phyloP scores from a whole-genome alignment of 1,140 invertebrate species.

The Rhizoglyphus robini region DNA sequence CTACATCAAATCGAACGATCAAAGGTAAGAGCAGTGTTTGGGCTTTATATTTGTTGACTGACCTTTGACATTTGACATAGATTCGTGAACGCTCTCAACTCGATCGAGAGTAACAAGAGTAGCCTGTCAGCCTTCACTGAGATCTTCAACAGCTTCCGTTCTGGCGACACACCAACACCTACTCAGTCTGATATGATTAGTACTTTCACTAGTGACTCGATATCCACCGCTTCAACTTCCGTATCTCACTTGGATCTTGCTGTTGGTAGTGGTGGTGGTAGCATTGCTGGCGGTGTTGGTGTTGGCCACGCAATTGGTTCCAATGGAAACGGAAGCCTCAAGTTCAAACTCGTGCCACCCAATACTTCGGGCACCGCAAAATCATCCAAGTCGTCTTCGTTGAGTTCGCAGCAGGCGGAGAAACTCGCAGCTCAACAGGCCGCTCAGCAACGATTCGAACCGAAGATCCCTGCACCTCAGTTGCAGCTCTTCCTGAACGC shows the following conservation, averaged over 20 bases:
- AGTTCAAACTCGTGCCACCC: background rate
- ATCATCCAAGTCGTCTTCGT: background rate
- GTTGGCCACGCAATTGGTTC: background rate
- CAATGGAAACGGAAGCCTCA: background rate
- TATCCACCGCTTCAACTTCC: background rate
- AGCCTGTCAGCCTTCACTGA: background rate
- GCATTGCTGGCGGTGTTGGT: background rate
- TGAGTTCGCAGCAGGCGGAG: conserved; percentile 44
- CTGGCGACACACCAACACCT: background rate
- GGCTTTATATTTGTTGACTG: background rate
- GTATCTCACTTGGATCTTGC: background rate
- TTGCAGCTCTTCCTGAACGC: conserved; percentile 68
- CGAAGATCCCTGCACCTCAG: conserved; percentile 38
- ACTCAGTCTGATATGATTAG: background rate
- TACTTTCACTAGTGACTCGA: background rate
- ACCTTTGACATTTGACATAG: background rate
- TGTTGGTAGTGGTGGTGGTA: background rate
- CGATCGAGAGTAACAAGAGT: background rate
- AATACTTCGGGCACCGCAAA: background rate
- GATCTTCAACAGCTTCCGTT: background rate
- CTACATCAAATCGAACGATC: conserved; percentile 7
- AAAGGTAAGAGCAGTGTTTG: background rate
- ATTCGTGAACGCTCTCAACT: background rate
- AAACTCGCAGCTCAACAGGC: conserved; percentile 56
- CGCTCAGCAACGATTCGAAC: conserved; percentile 48